phyloP scores from a whole-genome alignment of 2,113 vertebrate species.

The Micronycteris hirsuta region DNA sequence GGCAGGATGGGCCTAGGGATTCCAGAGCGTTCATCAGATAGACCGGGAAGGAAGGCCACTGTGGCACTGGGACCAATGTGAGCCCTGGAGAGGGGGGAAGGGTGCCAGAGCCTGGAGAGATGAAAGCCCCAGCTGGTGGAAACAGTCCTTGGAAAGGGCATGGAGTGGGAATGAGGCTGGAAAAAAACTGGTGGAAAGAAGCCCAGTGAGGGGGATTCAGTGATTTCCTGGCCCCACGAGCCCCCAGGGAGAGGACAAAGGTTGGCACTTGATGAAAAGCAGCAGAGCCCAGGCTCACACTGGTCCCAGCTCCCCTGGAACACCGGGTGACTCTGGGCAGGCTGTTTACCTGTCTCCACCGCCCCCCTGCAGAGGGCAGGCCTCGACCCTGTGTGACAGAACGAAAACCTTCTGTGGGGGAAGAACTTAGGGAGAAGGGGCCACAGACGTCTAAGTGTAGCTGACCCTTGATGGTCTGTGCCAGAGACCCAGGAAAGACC shows the following conservation, averaged over 20 bases:
- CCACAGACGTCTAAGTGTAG: neutral
- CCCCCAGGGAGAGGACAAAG: conserved; percentile 49
- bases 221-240: conserved; percentile 55
- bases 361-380: neutral
- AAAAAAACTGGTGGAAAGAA: conserved; percentile 63
- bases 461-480: neutral
- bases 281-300: neutral
- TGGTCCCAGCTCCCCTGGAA: neutral
- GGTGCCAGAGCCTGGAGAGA: conserved; percentile 47
- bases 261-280: conserved; percentile 61
- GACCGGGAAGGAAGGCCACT: neutral
- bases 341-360: neutral
- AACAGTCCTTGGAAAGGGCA: conserved; percentile 57
- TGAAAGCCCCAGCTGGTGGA: conserved; percentile 58
- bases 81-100: neutral
- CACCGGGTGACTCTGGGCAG: neutral
- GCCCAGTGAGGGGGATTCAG: conserved; percentile 38
- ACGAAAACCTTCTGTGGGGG: neutral
- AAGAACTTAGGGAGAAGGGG: neutral
- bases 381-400: neutral
- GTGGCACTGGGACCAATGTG: neutral
- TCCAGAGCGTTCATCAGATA: neutral
- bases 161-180: conserved; percentile 48
- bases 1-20: neutral
- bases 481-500: neutral